phyloP scores from a whole-genome alignment of 2,888 invertebrate species.

The Acanthosepion esculentum region DNA sequence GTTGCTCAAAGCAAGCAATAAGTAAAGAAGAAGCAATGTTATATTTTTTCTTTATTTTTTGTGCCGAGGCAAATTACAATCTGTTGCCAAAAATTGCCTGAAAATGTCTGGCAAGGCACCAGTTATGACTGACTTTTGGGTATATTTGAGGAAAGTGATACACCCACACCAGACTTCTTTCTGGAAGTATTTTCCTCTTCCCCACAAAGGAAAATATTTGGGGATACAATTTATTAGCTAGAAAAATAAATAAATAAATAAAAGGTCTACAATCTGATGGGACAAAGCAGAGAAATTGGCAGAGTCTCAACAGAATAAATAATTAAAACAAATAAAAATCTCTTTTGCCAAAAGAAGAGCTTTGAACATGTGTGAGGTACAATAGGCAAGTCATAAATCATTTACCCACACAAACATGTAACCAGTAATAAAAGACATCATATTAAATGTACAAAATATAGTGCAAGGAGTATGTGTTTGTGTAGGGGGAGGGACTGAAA shows the following conservation, averaged over 20 bases:
- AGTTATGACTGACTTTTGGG: not conserved
- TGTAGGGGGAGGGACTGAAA: too few species aligned
- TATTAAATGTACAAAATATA: too few species aligned
- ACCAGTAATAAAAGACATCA: too few species aligned
- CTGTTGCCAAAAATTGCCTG: slow-evolving; percentile 20
- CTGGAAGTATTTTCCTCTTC: too few species aligned
- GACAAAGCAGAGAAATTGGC: not conserved
- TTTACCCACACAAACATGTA: too few species aligned
- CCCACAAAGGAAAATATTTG: not conserved
- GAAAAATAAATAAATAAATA: not conserved
- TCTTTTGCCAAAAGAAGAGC: not conserved
- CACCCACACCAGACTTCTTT: not conserved
- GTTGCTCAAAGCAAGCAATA: not conserved
- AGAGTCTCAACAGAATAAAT: not conserved
- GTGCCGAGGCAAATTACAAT: not conserved
- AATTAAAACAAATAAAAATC: not conserved
- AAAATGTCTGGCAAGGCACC: not conserved
- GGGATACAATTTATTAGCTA: not conserved
- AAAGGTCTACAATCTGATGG: not conserved
- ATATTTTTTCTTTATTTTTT: not conserved
- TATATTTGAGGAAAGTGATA: not conserved
- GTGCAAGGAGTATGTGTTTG: too few species aligned
- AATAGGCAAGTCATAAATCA: not conserved
- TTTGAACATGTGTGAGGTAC: not conserved
- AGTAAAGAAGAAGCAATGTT: not conserved